These are phyloP conservation scores for Heliconius eleuchia DNA, from an alignment of 1,140 invertebrate genomes.

Conservation along the genomic window DNA sequence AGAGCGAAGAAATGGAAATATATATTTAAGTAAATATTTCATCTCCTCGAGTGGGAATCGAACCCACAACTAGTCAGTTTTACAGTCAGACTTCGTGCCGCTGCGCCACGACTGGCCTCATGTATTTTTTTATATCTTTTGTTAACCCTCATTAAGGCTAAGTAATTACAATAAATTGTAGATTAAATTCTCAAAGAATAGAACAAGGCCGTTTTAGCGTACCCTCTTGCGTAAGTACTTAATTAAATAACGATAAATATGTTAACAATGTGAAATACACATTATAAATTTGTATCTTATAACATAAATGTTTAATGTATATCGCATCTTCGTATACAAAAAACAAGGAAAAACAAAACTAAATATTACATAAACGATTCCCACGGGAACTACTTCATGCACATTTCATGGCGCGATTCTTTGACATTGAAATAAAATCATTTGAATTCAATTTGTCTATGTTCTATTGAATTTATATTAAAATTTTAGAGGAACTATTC, in stretches of 20 bases:
- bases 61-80: too few species aligned
- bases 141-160: not conserved
- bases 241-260: not conserved
- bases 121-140: not conserved
- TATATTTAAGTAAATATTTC: too few species aligned
- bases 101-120: too few species aligned
- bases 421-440: slow-evolving; percentile 5
- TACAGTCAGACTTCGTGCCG: too few species aligned
- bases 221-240: too few species aligned
- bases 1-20: too few species aligned
- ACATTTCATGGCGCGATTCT: not conserved
- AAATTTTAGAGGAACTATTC: not conserved
- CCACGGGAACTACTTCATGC: slow-evolving; percentile 4
- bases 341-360: slow-evolving; percentile 5
- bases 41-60: too few species aligned
- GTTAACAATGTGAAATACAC: not conserved
- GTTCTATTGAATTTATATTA: not conserved
- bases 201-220: too few species aligned
- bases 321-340: not conserved
- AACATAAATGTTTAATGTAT: not conserved
- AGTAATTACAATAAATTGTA: too few species aligned
- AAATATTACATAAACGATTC: not conserved
- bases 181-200: too few species aligned
- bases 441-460: not conserved
- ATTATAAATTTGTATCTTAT: not conserved